Percentiles rank a stretch among this genome's conserved stretches.
Evolutionary conservation across 2,113 vertebrate genomes (phyloP).

Genomic region (Elephantulus edwardii): DNA sequence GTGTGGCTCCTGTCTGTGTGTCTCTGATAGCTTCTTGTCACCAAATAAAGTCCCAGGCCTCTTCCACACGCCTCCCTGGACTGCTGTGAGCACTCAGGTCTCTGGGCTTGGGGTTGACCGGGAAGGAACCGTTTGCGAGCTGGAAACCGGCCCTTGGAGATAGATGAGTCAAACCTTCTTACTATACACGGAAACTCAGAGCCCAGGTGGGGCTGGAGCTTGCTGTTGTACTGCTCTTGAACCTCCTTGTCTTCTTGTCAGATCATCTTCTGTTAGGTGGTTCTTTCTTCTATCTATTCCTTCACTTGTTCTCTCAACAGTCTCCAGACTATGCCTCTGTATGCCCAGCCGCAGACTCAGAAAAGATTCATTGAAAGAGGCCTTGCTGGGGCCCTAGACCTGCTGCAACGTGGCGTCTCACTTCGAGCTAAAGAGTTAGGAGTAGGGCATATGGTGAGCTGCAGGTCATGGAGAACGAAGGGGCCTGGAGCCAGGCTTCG

Average conservation of each 20-base stretch:
- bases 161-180: neutral
- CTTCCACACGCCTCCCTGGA: neutral
- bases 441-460: slow-evolving; percentile 30
- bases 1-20: no score
- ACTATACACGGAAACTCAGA: neutral
- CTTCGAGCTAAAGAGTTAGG: slow-evolving; percentile 14
- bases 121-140: neutral
- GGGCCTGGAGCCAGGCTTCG: neutral
- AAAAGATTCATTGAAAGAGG: neutral
- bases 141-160: neutral
- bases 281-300: neutral
- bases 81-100: neutral
- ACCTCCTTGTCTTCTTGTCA: neutral
- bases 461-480: neutral
- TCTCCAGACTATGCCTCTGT: neutral
- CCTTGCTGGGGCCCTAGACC: neutral
- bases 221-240: neutral
- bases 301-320: neutral
- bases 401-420: neutral
- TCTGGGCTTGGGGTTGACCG: neutral
- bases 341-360: neutral
- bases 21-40: neutral
- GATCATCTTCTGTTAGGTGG: neutral
- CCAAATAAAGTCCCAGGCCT: neutral
- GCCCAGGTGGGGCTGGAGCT: neutral